phyloP scores from a whole-genome alignment of 1,140 invertebrate genomes.

The Drosophila pseudoobscura region DNA sequence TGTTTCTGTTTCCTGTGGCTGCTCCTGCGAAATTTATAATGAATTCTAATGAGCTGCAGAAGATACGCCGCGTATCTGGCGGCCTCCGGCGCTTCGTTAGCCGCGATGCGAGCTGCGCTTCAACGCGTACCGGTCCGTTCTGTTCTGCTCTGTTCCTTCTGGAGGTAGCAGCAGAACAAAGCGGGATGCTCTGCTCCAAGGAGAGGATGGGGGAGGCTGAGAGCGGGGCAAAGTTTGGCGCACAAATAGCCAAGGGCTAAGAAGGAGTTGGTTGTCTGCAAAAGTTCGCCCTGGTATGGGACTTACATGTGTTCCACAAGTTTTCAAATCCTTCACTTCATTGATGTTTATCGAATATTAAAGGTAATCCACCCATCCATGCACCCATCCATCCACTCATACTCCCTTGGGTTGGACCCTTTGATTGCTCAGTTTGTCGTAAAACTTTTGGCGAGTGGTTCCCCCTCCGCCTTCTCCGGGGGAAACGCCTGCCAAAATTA shows the following conservation, averaged over 20 bases:
- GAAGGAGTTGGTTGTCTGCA: constrained; percentile 39
- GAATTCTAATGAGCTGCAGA: constrained; percentile 69
- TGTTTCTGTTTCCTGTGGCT: background rate
- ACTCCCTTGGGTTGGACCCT: constrained; percentile 45
- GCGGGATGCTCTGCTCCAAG: background rate
- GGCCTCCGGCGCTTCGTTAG: constrained; percentile 60
- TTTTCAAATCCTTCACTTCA: constrained; percentile 8
- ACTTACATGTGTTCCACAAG: constrained; percentile 27
- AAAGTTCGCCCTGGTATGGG: constrained; percentile 34
- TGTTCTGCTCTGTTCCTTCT: no score
- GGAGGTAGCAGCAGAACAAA: constrained; percentile 18
- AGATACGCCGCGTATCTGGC: constrained; percentile 5
- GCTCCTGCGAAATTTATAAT: constrained; percentile 45
- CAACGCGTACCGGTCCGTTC: constrained; percentile 43
- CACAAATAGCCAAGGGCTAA: constrained; percentile 64
- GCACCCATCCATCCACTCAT: background rate
- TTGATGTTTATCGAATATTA: constrained; percentile 49
- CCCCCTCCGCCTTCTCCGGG: constrained; percentile 6
- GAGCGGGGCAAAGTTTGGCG: constrained; percentile 45
- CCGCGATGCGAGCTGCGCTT: constrained; percentile 39
- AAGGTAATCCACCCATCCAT: constrained; percentile 27
- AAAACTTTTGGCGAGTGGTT: constrained; percentile 44
- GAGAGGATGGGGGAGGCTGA: background rate
- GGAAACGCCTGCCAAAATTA: constrained; percentile 60
- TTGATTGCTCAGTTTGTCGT: constrained; percentile 66